Conservation (phyloP, 2,888 invertebrate genomes). For the Caenorhabditis sp. region DNA sequence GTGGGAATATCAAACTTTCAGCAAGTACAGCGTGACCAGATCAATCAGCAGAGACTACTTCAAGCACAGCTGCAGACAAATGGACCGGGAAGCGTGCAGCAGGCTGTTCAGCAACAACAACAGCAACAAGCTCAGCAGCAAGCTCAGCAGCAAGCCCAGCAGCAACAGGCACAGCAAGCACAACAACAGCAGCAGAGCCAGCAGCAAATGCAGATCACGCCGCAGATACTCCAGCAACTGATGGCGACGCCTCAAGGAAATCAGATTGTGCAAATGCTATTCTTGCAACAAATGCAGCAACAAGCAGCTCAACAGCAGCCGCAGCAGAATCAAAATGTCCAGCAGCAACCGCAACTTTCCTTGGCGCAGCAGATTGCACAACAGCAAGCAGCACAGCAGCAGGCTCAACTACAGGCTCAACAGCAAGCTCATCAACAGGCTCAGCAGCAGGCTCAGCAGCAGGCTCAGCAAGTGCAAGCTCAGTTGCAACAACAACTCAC, state of each 20-base stretch:
- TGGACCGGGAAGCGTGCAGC: slow-evolving; percentile 35
- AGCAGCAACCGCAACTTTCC: not conserved
- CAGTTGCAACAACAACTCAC: slow-evolving; percentile 11
- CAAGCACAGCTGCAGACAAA: slow-evolving; percentile 37
- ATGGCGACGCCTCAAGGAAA: not conserved
- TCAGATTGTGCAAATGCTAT: not conserved
- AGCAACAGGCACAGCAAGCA: slow-evolving; percentile 22
- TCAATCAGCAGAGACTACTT: slow-evolving; percentile 29
- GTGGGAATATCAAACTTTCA: slow-evolving; percentile 12
- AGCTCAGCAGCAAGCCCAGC: slow-evolving; percentile 18
- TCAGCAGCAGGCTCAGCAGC: slow-evolving; percentile 15
- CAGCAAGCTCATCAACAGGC: slow-evolving; percentile 16
- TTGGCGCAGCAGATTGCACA: no score
- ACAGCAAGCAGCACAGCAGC: slow-evolving; percentile 1
- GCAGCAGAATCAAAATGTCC: not conserved
- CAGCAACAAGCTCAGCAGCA: slow-evolving; percentile 6
- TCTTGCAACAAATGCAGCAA: slow-evolving; percentile 34
- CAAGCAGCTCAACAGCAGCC: not conserved
- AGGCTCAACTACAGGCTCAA: slow-evolving; percentile 2
- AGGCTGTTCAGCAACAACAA: slow-evolving; percentile 1
- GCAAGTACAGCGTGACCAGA: slow-evolving; percentile 27
- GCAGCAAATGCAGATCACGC: not conserved
- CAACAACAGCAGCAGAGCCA: slow-evolving; percentile 10
- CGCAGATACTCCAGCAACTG: slow-evolving; percentile 11
- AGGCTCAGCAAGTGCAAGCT: not conserved